Evolutionary conservation across 2,113 vertebrate species (phyloP).

Genomic region (Dipodomys stephensi): DNA sequence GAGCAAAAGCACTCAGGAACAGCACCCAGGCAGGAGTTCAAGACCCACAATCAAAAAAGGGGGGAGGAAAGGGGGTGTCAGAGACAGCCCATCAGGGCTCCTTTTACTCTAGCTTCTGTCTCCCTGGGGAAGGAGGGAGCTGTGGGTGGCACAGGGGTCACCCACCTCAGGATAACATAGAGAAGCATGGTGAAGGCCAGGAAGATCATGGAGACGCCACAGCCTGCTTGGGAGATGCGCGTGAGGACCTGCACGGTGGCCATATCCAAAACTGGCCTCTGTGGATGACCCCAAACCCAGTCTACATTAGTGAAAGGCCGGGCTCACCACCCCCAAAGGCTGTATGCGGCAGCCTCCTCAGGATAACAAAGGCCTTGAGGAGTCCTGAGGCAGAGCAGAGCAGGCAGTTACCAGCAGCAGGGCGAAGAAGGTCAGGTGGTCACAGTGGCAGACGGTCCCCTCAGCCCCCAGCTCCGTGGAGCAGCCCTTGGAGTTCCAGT

Average conservation of each 20-base stretch:
- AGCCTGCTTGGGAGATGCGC: constrained; percentile 88
- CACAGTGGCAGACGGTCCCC: constrained; percentile 87
- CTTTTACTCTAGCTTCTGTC: background rate
- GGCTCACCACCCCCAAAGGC: background rate
- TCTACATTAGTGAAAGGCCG: background rate
- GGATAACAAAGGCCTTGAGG: background rate
- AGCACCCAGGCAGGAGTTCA: too few species aligned
- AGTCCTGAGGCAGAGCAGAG: background rate
- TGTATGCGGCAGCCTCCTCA: background rate
- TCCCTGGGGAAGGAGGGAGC: background rate
- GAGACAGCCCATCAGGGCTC: background rate
- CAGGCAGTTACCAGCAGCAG: constrained; percentile 90
- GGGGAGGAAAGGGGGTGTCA: too few species aligned
- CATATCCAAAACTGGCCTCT: constrained; percentile 80
- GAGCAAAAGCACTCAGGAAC: too few species aligned
- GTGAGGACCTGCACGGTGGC: constrained; percentile 69
- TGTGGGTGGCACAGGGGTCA: background rate
- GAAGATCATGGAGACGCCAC: constrained; percentile 87
- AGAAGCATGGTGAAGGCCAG: constrained; percentile 85
- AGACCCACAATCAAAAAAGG: too few species aligned
- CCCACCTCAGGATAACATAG: constrained; percentile 87
- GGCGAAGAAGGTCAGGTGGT: constrained; percentile 94
- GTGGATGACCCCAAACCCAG: background rate
- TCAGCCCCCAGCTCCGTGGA: background rate
- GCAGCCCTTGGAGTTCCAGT: constrained; percentile 88